phyloP scores from a whole-genome alignment of 2,113 vertebrate genomes.

The Puntigrus tetrazona region DNA sequence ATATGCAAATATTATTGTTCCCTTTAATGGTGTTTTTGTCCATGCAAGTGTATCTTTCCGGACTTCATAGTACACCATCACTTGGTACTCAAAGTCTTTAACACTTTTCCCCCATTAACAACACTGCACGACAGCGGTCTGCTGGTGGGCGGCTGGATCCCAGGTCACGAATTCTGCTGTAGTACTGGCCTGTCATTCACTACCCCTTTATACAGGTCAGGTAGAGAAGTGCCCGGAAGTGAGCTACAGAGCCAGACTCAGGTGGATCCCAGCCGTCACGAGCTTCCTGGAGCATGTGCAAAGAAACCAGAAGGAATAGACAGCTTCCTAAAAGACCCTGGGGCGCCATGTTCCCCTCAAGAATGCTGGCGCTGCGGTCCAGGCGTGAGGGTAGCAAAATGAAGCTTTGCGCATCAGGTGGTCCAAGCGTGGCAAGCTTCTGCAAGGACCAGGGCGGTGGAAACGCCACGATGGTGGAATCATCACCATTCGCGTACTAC shows the following conservation, averaged over 20 bases:
- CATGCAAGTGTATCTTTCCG: not conserved
- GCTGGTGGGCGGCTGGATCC: constrained; percentile 88
- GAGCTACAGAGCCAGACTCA: constrained; percentile 74
- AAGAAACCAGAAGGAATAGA: constrained; percentile 81
- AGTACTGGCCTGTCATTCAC: constrained; percentile 87
- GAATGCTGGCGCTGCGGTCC: constrained; percentile 89
- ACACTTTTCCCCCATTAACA: constrained; percentile 90
- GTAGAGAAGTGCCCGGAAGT: constrained; percentile 86
- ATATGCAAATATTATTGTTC: not conserved
- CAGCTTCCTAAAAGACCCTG: constrained; percentile 87
- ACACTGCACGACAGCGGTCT: constrained; percentile 87
- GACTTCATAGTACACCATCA: constrained; percentile 55
- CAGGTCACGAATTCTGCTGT: constrained; percentile 82
- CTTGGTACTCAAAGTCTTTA: constrained; percentile 95
- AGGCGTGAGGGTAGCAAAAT: constrained; percentile 78
- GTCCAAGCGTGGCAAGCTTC: constrained; percentile 54
- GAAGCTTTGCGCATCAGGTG: constrained; percentile 81
- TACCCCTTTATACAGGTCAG: constrained; percentile 91
- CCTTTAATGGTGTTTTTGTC: not conserved
- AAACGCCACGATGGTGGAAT: constrained; percentile 64
- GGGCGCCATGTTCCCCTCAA: constrained; percentile 85
- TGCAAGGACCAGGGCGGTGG: constrained; percentile 33
- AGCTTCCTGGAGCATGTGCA: constrained; percentile 91
- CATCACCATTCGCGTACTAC: constrained; percentile 90
- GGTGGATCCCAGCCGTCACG: constrained; percentile 79